Evolutionary conservation across 2,113 vertebrate species (phyloP).

Genomic region (Pelecanus crispus): DNA sequence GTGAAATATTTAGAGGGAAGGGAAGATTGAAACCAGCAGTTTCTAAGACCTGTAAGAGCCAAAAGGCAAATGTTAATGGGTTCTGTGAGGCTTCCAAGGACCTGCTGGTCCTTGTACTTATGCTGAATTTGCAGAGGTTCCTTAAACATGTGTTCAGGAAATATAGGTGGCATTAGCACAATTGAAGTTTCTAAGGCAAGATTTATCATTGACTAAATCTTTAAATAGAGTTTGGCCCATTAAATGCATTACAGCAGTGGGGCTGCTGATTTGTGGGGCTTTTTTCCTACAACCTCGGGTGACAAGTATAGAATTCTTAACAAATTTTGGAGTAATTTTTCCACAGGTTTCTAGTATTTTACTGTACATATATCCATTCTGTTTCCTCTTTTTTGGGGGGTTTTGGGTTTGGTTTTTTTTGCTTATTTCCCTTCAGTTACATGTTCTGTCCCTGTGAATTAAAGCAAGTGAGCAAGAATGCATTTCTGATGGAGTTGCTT

Average conservation of each 20-base stretch:
- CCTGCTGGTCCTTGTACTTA: constrained; percentile 44
- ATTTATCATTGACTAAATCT: constrained; percentile 18
- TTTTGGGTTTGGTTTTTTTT: neutral
- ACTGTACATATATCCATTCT: neutral
- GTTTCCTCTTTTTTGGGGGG: too few relatives aligned
- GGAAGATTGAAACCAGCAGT: constrained; percentile 36
- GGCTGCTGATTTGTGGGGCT: neutral
- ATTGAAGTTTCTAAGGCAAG: neutral
- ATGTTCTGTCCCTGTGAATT: neutral
- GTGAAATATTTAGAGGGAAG: constrained; percentile 47
- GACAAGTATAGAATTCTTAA: neutral
- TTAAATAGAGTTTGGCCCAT: neutral
- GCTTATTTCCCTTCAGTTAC: neutral
- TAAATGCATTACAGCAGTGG: neutral
- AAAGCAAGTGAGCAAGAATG: neutral
- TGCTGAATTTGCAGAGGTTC: constrained; percentile 46
- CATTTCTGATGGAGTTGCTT: neutral
- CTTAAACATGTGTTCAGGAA: constrained; percentile 48
- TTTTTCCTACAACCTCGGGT: neutral
- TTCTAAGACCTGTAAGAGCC: constrained; percentile 13
- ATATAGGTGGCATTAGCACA: constrained; percentile 20
- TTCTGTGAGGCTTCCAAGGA: constrained; percentile 58
- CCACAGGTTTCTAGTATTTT: neutral
- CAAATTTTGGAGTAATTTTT: neutral
- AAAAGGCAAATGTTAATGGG: constrained; percentile 57